Conservation (phyloP, 2,113 vertebrate species). For the Erpornis zantholeuca region DNA sequence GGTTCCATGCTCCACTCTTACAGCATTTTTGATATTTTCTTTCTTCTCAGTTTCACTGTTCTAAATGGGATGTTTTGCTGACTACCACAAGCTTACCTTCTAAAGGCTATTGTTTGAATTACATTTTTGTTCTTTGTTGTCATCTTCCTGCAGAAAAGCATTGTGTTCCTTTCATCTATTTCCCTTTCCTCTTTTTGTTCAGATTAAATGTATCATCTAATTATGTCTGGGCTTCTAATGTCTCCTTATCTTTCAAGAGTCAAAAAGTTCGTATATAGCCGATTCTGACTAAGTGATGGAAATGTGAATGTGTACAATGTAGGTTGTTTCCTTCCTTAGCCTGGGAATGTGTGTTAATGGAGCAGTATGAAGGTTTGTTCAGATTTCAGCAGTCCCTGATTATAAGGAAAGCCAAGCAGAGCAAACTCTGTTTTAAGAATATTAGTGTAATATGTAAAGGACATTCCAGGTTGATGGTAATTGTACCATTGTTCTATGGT, state of each 20-base stretch:
- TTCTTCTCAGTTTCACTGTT: background rate
- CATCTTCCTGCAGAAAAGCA: background rate
- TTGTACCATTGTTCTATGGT: background rate
- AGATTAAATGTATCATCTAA: background rate
- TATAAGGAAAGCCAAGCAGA: background rate
- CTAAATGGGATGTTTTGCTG: background rate
- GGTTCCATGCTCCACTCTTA: background rate
- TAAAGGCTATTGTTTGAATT: background rate
- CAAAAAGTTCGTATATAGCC: background rate
- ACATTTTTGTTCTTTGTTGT: background rate
- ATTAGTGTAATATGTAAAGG: background rate
- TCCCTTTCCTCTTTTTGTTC: background rate
- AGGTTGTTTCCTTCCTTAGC: background rate
- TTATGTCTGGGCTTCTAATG: background rate
- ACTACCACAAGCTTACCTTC: background rate
- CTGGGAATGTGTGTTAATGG: background rate
- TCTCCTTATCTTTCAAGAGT: background rate
- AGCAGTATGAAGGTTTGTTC: background rate
- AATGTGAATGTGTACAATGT: background rate
- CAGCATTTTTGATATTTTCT: background rate
- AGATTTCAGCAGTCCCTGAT: background rate
- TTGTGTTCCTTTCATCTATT: background rate
- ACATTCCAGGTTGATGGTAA: background rate
- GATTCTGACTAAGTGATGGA: background rate
- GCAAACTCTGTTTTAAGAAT: background rate